Evolutionary conservation across 92 coral and sea anemone genomes (phyloP).

Genomic region (Epizoanthus illoricatus): DNA sequence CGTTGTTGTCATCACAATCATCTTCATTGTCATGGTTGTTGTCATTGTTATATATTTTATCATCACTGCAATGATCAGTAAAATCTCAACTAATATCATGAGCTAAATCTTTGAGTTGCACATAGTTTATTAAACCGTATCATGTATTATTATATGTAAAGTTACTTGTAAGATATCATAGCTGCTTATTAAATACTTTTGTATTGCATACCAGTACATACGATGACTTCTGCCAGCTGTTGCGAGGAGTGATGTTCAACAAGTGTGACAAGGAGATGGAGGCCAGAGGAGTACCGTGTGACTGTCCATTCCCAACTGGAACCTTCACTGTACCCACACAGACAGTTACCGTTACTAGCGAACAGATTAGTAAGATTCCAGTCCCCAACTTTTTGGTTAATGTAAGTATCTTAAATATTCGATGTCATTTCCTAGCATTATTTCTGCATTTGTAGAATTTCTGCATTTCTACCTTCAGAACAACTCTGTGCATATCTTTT

Average conservation of each 20-base stretch:
- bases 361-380: slow-evolving; percentile 43
- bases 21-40: no score
- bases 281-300: slow-evolving; percentile 61
- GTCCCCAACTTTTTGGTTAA: slow-evolving; percentile 46
- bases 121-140: no score
- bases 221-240: slow-evolving; percentile 56
- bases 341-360: slow-evolving; percentile 49
- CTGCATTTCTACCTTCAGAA: slow-evolving; percentile 27
- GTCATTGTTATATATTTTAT: no score
- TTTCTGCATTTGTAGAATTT: slow-evolving; percentile 35
- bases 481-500: not conserved
- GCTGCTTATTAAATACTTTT: not conserved
- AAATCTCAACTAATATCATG: no score
- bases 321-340: slow-evolving; percentile 59
- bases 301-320: slow-evolving; percentile 72
- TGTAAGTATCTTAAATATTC: slow-evolving; percentile 32
- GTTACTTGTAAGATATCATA: no score
- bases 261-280: slow-evolving; percentile 64
- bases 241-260: slow-evolving; percentile 57
- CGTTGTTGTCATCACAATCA: no score
- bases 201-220: slow-evolving; percentile 45
- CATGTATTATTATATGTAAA: no score
- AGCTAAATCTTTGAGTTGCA: no score
- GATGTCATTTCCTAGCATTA: not conserved
- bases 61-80: no score